phyloP scores from a whole-genome alignment of 2,797 vertebrate genomes.

The Triplophysa bombifrons region DNA sequence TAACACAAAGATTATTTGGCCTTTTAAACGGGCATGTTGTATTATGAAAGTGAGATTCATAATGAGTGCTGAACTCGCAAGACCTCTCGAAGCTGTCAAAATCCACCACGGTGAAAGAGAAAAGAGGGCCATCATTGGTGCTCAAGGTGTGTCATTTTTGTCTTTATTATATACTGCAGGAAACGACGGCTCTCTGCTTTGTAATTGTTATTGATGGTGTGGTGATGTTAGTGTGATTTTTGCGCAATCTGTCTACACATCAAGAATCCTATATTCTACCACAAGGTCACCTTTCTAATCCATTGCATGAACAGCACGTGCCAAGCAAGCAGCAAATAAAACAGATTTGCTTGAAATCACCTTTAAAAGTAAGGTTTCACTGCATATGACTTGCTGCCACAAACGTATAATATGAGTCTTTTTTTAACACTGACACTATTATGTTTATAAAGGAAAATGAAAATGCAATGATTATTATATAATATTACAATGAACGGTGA shows the following conservation, averaged over 20 bases:
- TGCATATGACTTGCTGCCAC: neutral
- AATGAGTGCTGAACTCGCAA: neutral
- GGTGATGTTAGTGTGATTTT: constrained; percentile 10
- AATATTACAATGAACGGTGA: neutral
- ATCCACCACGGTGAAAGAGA: constrained; percentile 8
- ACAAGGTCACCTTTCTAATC: constrained; percentile 41
- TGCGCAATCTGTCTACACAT: constrained; percentile 17
- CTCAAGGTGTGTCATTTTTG: constrained; percentile 21
- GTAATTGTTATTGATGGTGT: constrained; percentile 41
- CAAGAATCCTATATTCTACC: neutral
- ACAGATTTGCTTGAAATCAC: constrained; percentile 12
- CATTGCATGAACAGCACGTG: constrained; percentile 36
- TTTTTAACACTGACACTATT: neutral
- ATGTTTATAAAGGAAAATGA: neutral
- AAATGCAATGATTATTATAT: too few relatives aligned
- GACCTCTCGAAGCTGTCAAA: constrained; percentile 6
- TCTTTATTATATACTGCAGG: constrained; percentile 41
- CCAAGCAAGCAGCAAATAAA: constrained; percentile 12
- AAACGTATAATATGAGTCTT: neutral
- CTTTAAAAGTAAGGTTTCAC: neutral
- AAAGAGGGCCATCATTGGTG: constrained; percentile 7
- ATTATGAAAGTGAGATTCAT: constrained; percentile 12
- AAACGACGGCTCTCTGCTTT: constrained; percentile 32
- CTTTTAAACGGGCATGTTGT: constrained; percentile 9
- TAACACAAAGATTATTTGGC: constrained; percentile 17